A percentile compares a stretch with the other conserved stretches of the same genome.
Conservation (phyloP, 2,797 vertebrate species). For the Hydrophis major region DNA sequence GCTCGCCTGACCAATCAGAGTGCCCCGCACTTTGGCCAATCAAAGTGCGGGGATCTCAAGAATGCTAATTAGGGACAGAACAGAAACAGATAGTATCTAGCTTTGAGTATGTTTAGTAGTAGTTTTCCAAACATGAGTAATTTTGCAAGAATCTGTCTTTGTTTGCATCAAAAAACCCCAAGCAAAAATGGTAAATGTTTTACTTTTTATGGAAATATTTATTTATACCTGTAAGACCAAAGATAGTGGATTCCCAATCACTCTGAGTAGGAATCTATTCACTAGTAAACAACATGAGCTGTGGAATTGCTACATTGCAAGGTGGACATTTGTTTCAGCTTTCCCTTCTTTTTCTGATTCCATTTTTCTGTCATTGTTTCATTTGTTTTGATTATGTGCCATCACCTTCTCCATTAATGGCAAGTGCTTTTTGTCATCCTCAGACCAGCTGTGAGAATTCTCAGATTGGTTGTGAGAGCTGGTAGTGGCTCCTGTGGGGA, state of each 20-base stretch:
- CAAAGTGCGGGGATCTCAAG: no score
- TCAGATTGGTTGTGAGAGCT: background rate
- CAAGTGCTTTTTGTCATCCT: background rate
- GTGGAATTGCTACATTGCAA: background rate
- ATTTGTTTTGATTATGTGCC: background rate
- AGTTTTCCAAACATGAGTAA: background rate
- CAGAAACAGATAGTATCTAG: background rate
- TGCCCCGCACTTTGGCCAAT: no score
- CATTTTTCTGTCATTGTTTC: background rate
- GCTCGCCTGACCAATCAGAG: no score
- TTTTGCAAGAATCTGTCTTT: background rate
- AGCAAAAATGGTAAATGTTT: background rate
- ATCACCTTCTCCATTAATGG: background rate
- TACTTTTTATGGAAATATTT: background rate
- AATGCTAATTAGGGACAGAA: no score
- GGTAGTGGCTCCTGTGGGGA: background rate
- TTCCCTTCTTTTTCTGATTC: background rate
- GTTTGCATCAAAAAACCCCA: background rate
- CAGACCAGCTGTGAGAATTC: background rate
- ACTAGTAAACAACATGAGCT: background rate
- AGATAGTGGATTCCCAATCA: background rate
- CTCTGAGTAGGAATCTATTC: background rate
- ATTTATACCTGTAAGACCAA: background rate
- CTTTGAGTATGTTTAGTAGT: background rate
- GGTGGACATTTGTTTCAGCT: background rate